These are phyloP conservation scores for Daubentonia madagascariensis DNA, from an alignment of 2,113 vertebrate genomes.

Conservation along the genomic window DNA sequence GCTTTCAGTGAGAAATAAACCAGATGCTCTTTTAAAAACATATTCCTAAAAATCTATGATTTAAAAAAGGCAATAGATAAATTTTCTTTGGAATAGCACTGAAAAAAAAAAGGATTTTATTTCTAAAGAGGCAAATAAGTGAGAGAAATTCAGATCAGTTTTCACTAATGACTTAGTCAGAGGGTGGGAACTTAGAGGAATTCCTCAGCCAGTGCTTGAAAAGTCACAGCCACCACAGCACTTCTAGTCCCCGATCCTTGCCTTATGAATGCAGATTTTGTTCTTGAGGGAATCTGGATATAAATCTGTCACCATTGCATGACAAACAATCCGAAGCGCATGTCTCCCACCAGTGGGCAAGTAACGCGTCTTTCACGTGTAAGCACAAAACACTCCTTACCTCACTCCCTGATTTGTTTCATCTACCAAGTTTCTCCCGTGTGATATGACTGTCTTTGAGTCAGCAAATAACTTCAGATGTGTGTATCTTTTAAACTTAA, in stretches of 20 bases:
- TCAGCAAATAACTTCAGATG: background rate
- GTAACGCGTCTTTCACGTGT: background rate
- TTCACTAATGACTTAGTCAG: background rate
- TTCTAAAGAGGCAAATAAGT: conserved; percentile 26
- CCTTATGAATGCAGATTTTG: background rate
- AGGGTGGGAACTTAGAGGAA: background rate
- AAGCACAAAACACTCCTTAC: background rate
- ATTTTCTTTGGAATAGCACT: background rate
- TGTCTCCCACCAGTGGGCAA: background rate
- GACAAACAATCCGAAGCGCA: background rate
- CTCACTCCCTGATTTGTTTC: background rate
- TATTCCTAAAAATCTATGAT: conserved; percentile 44
- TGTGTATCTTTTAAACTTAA: background rate
- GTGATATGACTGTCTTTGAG: background rate
- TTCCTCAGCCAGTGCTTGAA: background rate
- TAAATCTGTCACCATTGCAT: background rate
- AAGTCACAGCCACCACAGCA: background rate
- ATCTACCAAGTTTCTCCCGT: background rate
- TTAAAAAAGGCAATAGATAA: background rate
- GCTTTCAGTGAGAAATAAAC: conserved; percentile 50
- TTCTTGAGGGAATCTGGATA: background rate
- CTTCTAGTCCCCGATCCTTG: background rate
- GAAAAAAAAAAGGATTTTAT: background rate
- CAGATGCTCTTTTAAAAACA: conserved; percentile 68
- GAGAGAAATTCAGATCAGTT: background rate